These are phyloP conservation scores for Chesias legatella DNA, from an alignment of 2,888 invertebrate species.

Conservation along the genomic window DNA sequence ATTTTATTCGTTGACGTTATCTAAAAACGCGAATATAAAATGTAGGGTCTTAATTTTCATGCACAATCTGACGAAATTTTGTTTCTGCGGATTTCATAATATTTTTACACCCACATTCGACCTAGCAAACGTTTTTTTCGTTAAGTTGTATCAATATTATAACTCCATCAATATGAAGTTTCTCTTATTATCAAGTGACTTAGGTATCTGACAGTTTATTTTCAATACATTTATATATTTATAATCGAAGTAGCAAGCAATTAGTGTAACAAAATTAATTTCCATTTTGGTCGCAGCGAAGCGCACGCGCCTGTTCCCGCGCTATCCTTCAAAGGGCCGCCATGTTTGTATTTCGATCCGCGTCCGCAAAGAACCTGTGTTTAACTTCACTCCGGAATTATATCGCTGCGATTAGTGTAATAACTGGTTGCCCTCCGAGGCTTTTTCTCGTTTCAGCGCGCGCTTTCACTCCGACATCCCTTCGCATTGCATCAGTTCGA, in stretches of 20 bases:
- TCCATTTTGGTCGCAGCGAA: slow-evolving; percentile 18
- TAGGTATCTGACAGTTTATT: no score
- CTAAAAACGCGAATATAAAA: neutral
- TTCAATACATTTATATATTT: no score
- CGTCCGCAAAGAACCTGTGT: slow-evolving; percentile 78
- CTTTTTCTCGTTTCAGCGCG: slow-evolving; percentile 69
- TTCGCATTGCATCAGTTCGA: slow-evolving; percentile 57
- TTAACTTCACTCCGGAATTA: slow-evolving; percentile 80
- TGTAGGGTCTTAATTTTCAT: no score
- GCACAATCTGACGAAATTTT: no score
- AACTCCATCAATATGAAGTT: no score
- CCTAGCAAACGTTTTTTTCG: no score
- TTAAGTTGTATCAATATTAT: no score
- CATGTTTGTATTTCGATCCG: slow-evolving; percentile 80
- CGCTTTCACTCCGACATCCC: slow-evolving; percentile 64
- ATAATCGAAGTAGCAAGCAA: slow-evolving; percentile 13
- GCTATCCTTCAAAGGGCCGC: slow-evolving; percentile 74
- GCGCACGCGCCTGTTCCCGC: slow-evolving; percentile 56
- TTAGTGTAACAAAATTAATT: slow-evolving; percentile 22
- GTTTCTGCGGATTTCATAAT: no score
- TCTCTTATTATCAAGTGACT: no score
- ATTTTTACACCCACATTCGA: no score
- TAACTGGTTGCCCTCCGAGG: slow-evolving; percentile 73
- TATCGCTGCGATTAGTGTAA: slow-evolving; percentile 80
- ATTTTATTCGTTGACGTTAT: neutral